Conservation (phyloP, 2,888 invertebrate genomes). For the Cabera pusaria region DNA sequence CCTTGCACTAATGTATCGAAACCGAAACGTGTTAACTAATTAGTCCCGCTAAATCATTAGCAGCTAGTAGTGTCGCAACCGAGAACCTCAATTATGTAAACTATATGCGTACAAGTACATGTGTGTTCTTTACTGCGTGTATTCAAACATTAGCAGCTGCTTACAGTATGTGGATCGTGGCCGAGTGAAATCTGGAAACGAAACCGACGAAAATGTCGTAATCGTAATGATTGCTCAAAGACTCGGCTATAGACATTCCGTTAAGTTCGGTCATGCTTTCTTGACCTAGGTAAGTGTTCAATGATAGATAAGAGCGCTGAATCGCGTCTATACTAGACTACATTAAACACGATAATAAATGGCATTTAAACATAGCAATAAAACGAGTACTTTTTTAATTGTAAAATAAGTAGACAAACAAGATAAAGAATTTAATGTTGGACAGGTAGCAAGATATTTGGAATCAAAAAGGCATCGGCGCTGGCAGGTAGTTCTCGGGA, state of each 20-base stretch:
- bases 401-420: slow-evolving; percentile 7
- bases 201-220: slow-evolving; percentile 30
- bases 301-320: slow-evolving; percentile 24
- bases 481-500: slow-evolving; percentile 11
- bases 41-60: slow-evolving; percentile 9
- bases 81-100: slow-evolving; percentile 17
- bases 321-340: slow-evolving; percentile 15
- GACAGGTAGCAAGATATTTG: slow-evolving; percentile 24
- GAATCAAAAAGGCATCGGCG: slow-evolving; percentile 5
- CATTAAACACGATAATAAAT: slow-evolving; percentile 13
- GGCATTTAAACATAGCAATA: too few relatives aligned
- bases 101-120: slow-evolving; percentile 6
- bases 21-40: slow-evolving; percentile 14
- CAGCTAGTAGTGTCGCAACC: slow-evolving; percentile 4
- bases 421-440: slow-evolving; percentile 14
- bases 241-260: slow-evolving; percentile 33
- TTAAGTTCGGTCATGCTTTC: slow-evolving; percentile 45
- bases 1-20: slow-evolving; percentile 12
- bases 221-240: too few relatives aligned
- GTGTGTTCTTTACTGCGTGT: background rate
- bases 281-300: slow-evolving; percentile 44
- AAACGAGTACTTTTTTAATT: too few relatives aligned
- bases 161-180: slow-evolving; percentile 4
- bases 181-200: slow-evolving; percentile 30
- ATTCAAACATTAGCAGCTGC: background rate